phyloP scores from a whole-genome alignment of 2,888 invertebrate species.

The Lypha dubia region DNA sequence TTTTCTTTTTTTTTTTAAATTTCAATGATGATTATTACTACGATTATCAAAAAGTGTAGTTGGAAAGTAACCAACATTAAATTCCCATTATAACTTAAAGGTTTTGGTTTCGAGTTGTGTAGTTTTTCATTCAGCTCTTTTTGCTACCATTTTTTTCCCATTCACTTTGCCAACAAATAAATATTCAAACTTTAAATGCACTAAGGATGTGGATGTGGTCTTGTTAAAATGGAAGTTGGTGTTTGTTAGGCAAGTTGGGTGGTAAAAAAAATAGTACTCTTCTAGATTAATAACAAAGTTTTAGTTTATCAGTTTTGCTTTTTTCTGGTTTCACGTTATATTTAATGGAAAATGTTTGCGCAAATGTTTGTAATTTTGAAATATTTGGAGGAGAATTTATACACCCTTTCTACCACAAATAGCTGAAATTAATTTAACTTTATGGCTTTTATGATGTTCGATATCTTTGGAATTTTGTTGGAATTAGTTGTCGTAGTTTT shows the following conservation, averaged over 20 bases:
- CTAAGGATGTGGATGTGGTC: conserved; percentile 50
- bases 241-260: conserved; percentile 8
- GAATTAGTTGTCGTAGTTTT: background rate
- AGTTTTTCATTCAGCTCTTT: background rate
- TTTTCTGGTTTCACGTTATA: background rate
- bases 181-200: conserved; percentile 57
- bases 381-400: conserved; percentile 12
- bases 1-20: conserved; percentile 4
- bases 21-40: conserved; percentile 53
- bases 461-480: background rate
- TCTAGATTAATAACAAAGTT: conserved; percentile 45
- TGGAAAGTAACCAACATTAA: conserved; percentile 66
- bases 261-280: background rate
- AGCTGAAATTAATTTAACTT: conserved; percentile 23
- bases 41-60: conserved; percentile 53
- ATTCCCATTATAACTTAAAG: conserved; percentile 66
- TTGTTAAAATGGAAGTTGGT: conserved; percentile 47
- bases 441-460: background rate
- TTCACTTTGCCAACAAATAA: conserved; percentile 48
- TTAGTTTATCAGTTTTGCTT: conserved; percentile 24
- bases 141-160: conserved; percentile 3
- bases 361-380: conserved; percentile 35
- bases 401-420: conserved; percentile 9
- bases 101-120: conserved; percentile 43
- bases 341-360: conserved; percentile 1